A percentile compares a stretch with the other conserved stretches of the same genome.
phyloP scores from a whole-genome alignment of 2,797 vertebrate species.

The Loriculus beryllinus region DNA sequence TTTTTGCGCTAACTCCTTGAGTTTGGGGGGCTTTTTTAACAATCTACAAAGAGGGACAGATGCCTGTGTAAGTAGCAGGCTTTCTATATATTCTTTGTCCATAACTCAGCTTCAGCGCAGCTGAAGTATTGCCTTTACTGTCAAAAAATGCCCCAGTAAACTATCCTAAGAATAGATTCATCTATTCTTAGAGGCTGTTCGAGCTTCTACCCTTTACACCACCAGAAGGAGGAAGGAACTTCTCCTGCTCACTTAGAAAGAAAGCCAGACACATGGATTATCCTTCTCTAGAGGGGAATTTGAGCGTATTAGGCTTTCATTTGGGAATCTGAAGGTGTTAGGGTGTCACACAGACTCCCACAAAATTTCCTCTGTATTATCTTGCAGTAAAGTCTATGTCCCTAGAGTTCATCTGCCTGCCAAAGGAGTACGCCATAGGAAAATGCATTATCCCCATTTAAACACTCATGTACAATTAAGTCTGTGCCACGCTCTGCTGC shows the following conservation, averaged over 20 bases:
- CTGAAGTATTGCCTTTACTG: neutral
- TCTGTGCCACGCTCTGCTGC: neutral
- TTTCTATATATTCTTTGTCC: neutral
- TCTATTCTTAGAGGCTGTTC: neutral
- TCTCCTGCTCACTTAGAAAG: neutral
- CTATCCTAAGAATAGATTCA: neutral
- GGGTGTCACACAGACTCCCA: neutral
- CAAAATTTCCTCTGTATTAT: neutral
- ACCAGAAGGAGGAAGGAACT: neutral
- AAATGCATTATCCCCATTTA: neutral
- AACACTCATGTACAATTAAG: neutral
- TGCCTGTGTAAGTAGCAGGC: neutral
- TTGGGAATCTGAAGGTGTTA: neutral
- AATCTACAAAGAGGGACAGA: neutral
- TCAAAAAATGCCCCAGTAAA: neutral
- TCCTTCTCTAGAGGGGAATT: neutral
- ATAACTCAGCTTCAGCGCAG: neutral
- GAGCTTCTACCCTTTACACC: neutral
- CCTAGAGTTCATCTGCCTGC: neutral
- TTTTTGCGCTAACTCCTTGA: neutral
- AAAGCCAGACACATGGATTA: neutral
- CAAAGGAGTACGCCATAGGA: neutral
- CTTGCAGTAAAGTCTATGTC: neutral
- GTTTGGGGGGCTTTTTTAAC: neutral
- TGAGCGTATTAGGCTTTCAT: neutral